Percentiles rank a stretch among this genome's conserved stretches.
Conservation (phyloP, 2,113 vertebrate genomes). For the Clinocottus analis region DNA sequence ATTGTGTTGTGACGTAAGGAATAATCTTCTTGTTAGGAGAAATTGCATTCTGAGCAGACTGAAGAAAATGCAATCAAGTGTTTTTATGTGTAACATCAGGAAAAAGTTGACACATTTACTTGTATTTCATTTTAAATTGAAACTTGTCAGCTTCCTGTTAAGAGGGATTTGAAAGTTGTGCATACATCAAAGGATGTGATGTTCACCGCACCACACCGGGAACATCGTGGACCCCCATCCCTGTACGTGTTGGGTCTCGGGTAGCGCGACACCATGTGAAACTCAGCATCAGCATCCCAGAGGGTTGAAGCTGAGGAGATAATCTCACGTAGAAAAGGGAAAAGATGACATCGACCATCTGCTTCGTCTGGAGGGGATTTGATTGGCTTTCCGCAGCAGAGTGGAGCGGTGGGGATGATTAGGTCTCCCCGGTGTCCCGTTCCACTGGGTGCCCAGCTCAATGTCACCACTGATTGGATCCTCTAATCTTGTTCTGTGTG, state of each 20-base stretch:
- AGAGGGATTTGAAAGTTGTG: not conserved
- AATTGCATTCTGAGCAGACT: conserved; percentile 42
- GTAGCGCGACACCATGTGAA: conserved; percentile 15
- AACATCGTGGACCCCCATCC: not conserved
- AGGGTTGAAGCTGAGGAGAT: conserved; percentile 54
- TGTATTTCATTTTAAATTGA: not conserved
- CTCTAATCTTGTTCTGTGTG: conserved; percentile 74
- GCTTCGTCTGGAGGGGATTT: conserved; percentile 66
- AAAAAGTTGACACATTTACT: not conserved
- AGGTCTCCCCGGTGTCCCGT: conserved; percentile 68
- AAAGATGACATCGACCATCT: conserved; percentile 78
- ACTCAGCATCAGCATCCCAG: conserved; percentile 35
- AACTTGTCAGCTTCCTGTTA: not conserved
- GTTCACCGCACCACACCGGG: not conserved
- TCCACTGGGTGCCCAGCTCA: conserved; percentile 68
- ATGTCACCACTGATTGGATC: conserved; percentile 79
- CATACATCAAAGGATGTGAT: not conserved
- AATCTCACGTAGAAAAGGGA: conserved; percentile 73
- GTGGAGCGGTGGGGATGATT: conserved; percentile 65
- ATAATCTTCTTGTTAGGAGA: conserved; percentile 70
- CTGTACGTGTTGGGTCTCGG: not conserved
- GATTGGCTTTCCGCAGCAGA: conserved; percentile 54
- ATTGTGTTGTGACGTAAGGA: conserved; percentile 72
- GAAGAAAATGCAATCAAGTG: conserved; percentile 16
- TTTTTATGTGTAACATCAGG: not conserved